phyloP scores from a whole-genome alignment of 2,888 invertebrate genomes.

The Hymenopus coronatus region DNA sequence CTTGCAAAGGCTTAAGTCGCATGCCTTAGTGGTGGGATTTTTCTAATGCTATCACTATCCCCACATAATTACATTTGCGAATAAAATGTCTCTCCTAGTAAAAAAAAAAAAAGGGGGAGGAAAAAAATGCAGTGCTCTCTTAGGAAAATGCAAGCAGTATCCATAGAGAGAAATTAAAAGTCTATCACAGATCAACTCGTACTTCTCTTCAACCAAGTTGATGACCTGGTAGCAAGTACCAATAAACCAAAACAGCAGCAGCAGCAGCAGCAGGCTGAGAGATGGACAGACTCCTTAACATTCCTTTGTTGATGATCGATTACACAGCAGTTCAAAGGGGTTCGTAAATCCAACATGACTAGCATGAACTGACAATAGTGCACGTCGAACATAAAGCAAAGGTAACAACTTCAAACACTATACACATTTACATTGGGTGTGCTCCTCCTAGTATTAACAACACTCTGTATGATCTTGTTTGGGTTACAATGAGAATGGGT shows the following conservation, averaged over 20 bases:
- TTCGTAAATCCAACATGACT: neutral
- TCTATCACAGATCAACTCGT: conserved; percentile 11
- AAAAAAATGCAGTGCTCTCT: neutral
- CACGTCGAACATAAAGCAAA: neutral
- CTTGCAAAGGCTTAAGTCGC: neutral
- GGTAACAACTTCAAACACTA: neutral
- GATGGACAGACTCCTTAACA: neutral
- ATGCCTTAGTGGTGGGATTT: neutral
- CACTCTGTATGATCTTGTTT: neutral
- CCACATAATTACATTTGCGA: neutral
- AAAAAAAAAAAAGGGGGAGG: neutral
- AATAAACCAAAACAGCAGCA: neutral
- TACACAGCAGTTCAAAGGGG: neutral
- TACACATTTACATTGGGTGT: neutral
- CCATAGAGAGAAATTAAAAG: neutral
- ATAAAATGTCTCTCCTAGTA: neutral
- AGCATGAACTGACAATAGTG: neutral
- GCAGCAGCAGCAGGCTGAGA: neutral
- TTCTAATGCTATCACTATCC: neutral
- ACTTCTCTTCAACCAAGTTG: neutral
- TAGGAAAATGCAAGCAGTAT: neutral
- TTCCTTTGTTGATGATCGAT: neutral
- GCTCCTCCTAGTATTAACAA: neutral
- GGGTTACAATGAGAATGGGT: neutral
- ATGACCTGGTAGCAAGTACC: neutral